Conservation (phyloP, 37 sponge, comb jelly and placozoan species). For the Ianthella basta region DNA sequence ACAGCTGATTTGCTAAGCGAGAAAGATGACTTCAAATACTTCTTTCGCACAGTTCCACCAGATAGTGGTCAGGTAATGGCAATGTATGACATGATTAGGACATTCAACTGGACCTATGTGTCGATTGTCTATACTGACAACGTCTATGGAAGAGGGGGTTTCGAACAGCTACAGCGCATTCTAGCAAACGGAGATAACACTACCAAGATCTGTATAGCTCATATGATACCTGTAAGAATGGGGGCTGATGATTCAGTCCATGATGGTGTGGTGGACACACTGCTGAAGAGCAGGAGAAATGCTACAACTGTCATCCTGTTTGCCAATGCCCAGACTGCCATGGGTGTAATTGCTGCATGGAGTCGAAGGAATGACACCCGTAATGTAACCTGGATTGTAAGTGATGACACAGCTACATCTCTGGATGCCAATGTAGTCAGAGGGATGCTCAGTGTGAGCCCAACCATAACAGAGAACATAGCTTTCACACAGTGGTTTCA, state of each 20-base stretch:
- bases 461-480: neutral
- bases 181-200: neutral
- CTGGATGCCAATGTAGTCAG: conserved; percentile 22
- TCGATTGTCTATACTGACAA: conserved; percentile 40
- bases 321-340: conserved; percentile 26
- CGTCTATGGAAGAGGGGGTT: conserved; percentile 55
- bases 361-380: neutral
- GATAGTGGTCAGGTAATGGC: conserved; percentile 69
- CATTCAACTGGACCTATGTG: conserved; percentile 69
- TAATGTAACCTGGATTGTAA: conserved; percentile 60
- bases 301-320: conserved; percentile 53
- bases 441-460: conserved; percentile 52
- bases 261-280: neutral
- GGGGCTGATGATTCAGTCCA: neutral
- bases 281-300: conserved; percentile 15
- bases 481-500: conserved; percentile 52
- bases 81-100: conserved; percentile 56
- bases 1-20: conserved; percentile 72
- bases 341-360: neutral
- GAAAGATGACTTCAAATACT: conserved; percentile 65
- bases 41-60: conserved; percentile 79
- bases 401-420: conserved; percentile 67
- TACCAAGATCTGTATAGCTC: conserved; percentile 16
- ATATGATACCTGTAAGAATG: neutral
- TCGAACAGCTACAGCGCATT: conserved; percentile 19